Percentiles rank a stretch among this genome's conserved stretches.
phyloP scores from a whole-genome alignment of 2,888 invertebrate species.

The Anticlea derivata region DNA sequence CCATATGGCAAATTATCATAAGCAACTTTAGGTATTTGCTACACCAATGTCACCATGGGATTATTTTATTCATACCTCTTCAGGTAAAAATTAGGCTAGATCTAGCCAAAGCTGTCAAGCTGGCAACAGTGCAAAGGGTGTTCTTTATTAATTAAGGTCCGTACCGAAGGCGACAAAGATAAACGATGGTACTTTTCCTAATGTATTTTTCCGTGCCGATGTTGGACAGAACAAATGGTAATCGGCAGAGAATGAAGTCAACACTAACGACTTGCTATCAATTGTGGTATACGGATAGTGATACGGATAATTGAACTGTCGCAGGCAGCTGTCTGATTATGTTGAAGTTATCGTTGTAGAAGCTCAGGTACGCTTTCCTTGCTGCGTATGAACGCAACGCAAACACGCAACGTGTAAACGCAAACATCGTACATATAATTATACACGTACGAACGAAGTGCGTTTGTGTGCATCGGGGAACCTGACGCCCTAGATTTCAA shows the following conservation, averaged over 20 bases:
- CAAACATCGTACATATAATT: too few relatives aligned
- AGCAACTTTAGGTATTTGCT: too few relatives aligned
- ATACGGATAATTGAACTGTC: slow-evolving; percentile 29
- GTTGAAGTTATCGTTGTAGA: background rate
- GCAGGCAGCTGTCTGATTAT: slow-evolving; percentile 3
- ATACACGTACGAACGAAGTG: too few relatives aligned
- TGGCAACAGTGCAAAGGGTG: slow-evolving; percentile 61
- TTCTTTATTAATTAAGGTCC: slow-evolving; percentile 81
- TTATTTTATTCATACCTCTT: too few relatives aligned
- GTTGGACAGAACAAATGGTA: slow-evolving; percentile 78
- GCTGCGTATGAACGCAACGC: too few relatives aligned
- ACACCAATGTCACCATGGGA: too few relatives aligned
- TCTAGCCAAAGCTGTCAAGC: slow-evolving; percentile 6
- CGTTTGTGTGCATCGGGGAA: too few relatives aligned
- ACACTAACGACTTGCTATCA: slow-evolving; percentile 66
- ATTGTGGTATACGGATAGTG: slow-evolving; percentile 55
- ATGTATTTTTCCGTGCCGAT: slow-evolving; percentile 77
- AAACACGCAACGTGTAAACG: too few relatives aligned
- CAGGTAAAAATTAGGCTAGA: background rate
- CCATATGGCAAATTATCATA: too few relatives aligned
- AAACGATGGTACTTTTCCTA: slow-evolving; percentile 71
- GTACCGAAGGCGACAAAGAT: slow-evolving; percentile 77
- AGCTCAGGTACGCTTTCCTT: too few relatives aligned
- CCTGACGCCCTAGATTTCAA: too few relatives aligned
- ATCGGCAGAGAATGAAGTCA: slow-evolving; percentile 82